phyloP scores from a whole-genome alignment of 2,113 vertebrate species.

The Syrmaticus mikado region DNA sequence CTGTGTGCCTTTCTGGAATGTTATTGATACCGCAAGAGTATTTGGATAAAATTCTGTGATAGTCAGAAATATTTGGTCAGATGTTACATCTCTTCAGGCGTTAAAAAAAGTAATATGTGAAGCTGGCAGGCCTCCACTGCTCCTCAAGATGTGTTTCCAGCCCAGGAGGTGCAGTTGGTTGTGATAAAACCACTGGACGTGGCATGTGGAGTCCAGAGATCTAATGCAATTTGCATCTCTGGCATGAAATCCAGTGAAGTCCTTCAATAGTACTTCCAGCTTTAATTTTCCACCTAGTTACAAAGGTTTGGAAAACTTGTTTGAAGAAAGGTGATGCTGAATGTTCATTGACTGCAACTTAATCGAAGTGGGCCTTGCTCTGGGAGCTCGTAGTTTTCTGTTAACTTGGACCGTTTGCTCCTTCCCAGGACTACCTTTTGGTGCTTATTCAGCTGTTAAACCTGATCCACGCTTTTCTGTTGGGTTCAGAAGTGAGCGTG shows the following conservation, averaged over 20 bases:
- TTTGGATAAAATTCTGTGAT: not conserved
- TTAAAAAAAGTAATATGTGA: not conserved
- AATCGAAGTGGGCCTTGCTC: not conserved
- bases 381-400: not conserved
- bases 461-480: not conserved
- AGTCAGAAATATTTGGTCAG: not conserved
- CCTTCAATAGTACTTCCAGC: not conserved
- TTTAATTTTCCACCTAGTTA: conserved; percentile 18
- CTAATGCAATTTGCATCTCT: not conserved
- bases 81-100: not conserved
- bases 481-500: not conserved
- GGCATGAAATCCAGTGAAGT: not conserved
- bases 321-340: not conserved
- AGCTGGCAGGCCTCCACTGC: not conserved
- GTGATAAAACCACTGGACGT: not conserved
- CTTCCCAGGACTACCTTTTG: too few species aligned
- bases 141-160: not conserved
- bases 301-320: not conserved
- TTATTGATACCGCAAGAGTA: not conserved
- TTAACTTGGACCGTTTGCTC: not conserved
- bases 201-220: not conserved
- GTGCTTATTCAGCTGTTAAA: not conserved
- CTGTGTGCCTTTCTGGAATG: not conserved
- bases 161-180: not conserved
- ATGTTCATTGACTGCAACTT: not conserved